These are phyloP conservation scores for Cynocephalus volans DNA, from an alignment of 2,113 vertebrate species.

Conservation along the genomic window DNA sequence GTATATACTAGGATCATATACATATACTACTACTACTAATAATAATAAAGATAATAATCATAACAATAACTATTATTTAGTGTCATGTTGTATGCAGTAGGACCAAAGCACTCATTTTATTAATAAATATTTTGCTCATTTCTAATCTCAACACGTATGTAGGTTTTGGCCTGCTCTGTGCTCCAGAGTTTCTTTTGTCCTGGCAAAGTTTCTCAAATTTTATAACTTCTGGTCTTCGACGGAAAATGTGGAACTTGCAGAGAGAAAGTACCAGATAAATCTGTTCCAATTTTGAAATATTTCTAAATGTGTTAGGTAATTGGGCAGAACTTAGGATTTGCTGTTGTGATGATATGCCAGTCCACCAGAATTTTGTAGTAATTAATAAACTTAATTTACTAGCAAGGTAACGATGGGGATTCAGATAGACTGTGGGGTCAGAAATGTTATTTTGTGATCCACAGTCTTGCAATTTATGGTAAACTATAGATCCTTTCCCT, in stretches of 20 bases:
- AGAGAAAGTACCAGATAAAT: background rate
- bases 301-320: background rate
- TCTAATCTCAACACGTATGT: background rate
- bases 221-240: background rate
- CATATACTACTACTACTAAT: background rate
- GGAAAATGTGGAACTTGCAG: background rate
- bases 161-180: background rate
- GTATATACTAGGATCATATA: background rate
- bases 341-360: background rate
- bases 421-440: background rate
- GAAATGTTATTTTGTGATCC: background rate
- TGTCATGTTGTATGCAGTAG: background rate
- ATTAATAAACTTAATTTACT: slow-evolving; percentile 19
- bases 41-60: background rate
- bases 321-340: background rate
- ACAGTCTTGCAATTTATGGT: background rate
- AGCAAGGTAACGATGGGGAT: background rate
- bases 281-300: background rate
- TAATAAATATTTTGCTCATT: background rate
- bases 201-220: slow-evolving; percentile 6
- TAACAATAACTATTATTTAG: background rate
- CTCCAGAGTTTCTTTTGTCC: slow-evolving; percentile 25
- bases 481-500: background rate
- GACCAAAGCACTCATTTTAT: background rate
- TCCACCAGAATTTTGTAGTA: background rate